Conservation (phyloP, 2,797 vertebrate species). For the Enteromius unitaeniatus region DNA sequence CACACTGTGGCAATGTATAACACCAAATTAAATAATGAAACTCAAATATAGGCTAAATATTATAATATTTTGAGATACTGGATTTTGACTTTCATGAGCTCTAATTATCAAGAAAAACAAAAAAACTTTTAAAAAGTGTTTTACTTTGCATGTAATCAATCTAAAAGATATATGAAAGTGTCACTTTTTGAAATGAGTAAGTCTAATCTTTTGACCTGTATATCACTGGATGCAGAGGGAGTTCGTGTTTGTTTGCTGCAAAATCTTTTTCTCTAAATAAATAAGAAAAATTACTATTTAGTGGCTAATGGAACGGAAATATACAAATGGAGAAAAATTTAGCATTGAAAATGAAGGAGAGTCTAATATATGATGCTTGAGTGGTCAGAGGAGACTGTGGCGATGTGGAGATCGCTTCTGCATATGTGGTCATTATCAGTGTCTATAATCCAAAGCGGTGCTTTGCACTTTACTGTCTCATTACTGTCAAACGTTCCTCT, state of each 20-base stretch:
- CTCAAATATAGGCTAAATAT: too few species aligned
- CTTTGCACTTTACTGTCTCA: slow-evolving; percentile 66
- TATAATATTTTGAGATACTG: too few species aligned
- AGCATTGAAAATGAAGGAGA: neutral
- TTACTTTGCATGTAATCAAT: too few species aligned
- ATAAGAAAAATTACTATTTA: neutral
- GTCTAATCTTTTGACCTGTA: too few species aligned
- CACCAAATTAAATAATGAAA: neutral
- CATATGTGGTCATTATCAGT: slow-evolving; percentile 47
- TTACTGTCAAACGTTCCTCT: slow-evolving; percentile 66
- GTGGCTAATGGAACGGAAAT: slow-evolving; percentile 12
- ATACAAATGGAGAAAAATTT: slow-evolving; percentile 3
- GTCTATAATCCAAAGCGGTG: slow-evolving; percentile 62
- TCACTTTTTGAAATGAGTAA: too few species aligned
- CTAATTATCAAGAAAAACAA: too few species aligned
- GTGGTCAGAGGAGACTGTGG: slow-evolving; percentile 36
- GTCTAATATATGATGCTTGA: slow-evolving; percentile 37
- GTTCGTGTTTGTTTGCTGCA: neutral
- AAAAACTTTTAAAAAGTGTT: too few species aligned
- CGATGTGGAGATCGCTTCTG: slow-evolving; percentile 37
- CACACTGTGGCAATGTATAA: neutral
- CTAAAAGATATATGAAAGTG: too few species aligned
- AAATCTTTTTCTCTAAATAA: neutral
- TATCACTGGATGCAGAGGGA: too few species aligned
- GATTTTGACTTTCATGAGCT: too few species aligned